Conservation (phyloP, 2,113 vertebrate genomes). For the Leptobrachium leishanense region DNA sequence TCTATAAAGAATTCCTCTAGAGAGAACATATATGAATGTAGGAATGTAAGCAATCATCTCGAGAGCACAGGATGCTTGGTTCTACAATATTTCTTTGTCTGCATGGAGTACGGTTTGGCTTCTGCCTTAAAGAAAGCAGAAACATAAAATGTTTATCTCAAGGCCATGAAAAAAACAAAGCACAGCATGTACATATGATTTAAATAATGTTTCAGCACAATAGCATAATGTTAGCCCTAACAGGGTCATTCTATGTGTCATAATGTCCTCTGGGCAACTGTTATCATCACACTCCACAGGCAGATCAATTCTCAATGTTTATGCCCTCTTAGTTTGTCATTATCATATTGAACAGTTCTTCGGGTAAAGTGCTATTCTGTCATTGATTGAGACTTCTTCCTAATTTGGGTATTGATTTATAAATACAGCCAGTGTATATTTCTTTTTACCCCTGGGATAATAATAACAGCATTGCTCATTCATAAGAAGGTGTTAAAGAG, state of each 20-base stretch:
- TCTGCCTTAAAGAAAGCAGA: too few relatives aligned
- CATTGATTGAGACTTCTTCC: constrained; percentile 24
- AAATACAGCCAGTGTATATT: constrained; percentile 27
- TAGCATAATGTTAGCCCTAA: not conserved
- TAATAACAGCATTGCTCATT: not conserved
- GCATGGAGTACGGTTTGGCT: too few relatives aligned
- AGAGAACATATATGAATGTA: too few relatives aligned
- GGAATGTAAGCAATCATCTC: too few relatives aligned
- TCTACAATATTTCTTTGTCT: too few relatives aligned
- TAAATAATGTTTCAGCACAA: not conserved
- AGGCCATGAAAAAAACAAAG: not conserved
- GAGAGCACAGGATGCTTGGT: too few relatives aligned
- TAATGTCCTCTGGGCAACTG: constrained; percentile 14
- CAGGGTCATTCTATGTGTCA: not conserved
- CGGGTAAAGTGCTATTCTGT: constrained; percentile 24
- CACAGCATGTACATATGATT: not conserved
- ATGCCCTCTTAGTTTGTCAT: constrained; percentile 30
- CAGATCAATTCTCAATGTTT: constrained; percentile 18
- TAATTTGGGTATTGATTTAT: constrained; percentile 46
- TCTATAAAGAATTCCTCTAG: too few relatives aligned
- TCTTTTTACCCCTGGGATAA: constrained; percentile 1
- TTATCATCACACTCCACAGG: constrained; percentile 1
- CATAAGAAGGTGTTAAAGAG: constrained; percentile 1
- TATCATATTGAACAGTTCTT: constrained; percentile 33
- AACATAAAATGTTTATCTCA: not conserved